Evolutionary conservation across 1,140 invertebrate species (phyloP).

Genomic region (Achroia grisella): DNA sequence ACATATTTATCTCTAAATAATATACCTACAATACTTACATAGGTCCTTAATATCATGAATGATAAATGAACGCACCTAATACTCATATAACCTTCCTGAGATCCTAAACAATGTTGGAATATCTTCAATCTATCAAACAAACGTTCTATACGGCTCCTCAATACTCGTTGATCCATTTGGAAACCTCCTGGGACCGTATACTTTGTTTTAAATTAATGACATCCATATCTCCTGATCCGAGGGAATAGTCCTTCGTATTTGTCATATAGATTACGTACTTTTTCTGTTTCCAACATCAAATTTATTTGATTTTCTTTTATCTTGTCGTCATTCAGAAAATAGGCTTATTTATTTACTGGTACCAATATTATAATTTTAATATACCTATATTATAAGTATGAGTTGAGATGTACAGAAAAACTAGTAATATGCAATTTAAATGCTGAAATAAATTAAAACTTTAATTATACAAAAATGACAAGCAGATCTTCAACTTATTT

Average conservation of each 20-base stretch:
- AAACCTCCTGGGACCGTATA: conserved; percentile 18
- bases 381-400: too few species aligned
- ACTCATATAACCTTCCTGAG: too few species aligned
- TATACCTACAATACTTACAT: too few species aligned
- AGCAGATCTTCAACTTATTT: conserved; percentile 7
- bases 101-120: neutral
- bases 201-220: conserved; percentile 49
- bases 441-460: neutral
- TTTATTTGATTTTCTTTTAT: conserved; percentile 24
- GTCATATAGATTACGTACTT: conserved; percentile 49
- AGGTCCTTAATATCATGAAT: too few species aligned
- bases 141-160: conserved; percentile 11
- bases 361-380: too few species aligned
- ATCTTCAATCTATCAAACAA: conserved; percentile 22
- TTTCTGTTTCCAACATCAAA: conserved; percentile 28
- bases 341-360: neutral
- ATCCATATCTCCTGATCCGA: conserved; percentile 34
- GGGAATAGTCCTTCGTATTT: conserved; percentile 41
- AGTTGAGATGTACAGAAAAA: too few species aligned
- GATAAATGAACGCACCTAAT: too few species aligned
- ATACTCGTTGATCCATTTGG: conserved; percentile 29
- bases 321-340: conserved; percentile 10
- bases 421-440: too few species aligned
- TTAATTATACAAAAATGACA: neutral
- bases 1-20: too few species aligned